Percentiles rank a stretch among this genome's conserved stretches.
Evolutionary conservation across 2,888 invertebrate genomes (phyloP).

Genomic region (Agrilus biguttatus): DNA sequence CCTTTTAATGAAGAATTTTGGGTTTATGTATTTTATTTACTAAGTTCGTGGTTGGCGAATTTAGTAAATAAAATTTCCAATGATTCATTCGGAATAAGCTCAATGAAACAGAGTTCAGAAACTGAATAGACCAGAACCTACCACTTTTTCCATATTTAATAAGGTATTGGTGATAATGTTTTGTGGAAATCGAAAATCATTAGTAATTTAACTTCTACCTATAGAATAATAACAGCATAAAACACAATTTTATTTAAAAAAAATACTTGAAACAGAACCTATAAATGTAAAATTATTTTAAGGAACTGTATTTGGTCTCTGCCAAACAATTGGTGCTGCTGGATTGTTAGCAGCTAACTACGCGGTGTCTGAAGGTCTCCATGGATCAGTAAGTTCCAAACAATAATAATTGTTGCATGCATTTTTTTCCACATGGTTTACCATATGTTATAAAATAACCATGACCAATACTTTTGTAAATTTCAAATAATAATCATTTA

Average conservation of each 20-base stretch:
- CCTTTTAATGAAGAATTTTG: no score
- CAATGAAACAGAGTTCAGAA: no score
- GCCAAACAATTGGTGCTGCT: slow-evolving; percentile 42
- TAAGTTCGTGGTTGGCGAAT: no score
- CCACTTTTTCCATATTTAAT: no score
- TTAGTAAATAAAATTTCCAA: no score
- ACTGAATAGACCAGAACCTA: no score
- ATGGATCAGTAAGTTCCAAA: slow-evolving; percentile 35
- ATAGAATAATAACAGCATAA: slow-evolving; percentile 29
- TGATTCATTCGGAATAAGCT: no score
- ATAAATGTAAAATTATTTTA: slow-evolving; percentile 7
- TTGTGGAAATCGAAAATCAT: no score
- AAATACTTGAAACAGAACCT: neutral
- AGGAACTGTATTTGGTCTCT: slow-evolving; percentile 34
- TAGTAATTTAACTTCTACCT: no score
- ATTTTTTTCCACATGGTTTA: neutral
- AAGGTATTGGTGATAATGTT: no score
- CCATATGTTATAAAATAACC: neutral
- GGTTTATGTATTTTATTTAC: no score
- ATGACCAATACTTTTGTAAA: neutral
- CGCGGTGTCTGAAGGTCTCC: slow-evolving; percentile 41
- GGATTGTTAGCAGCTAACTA: slow-evolving; percentile 41
- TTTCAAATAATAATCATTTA: neutral
- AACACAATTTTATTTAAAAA: slow-evolving; percentile 26
- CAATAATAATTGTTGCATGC: neutral